Base-by-base conservation (phyloP, 2,113 vertebrate genomes). In the Raja brachyura region DNA sequence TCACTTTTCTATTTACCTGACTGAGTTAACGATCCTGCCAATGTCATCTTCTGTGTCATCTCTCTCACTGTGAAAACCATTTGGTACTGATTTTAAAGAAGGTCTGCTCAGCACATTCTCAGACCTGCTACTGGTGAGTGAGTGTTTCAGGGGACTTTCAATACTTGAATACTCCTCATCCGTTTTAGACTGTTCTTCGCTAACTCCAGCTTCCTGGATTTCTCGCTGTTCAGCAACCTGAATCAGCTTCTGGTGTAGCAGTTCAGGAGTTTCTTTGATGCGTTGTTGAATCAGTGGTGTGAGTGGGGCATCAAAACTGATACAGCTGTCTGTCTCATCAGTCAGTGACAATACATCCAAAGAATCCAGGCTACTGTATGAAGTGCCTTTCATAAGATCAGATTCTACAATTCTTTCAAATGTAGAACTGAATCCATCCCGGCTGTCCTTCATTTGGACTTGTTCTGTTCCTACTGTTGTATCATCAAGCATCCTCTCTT, bases 331-430 rank as follows among this genome's bases (percentile, higher is more conserved):
- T 1, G 98, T 98, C 96, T 99, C 98, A 0, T 99, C 98, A 0
- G 98, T 99, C 93, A 99, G 98, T 16, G 98, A 99, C 94, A 99
- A 96, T 94, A 98, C 98, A 0, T 99, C 98, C 94, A 99, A 95
- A 54, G 98, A 99, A 95, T 99, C 98, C 92, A 99, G 95, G 96
- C 98, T 99, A 96, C 98, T 99, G 95, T 99, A 99, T 95, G 98
- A 99, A 2, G 98, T 99, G 61, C 98, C 98, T 85, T 97, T 96
- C 94, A 99, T 97, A 94, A 99, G 96, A 54, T 99, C 98, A 0
- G 98, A 99, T 96, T 99, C 98, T 94, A 99, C 96, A 0, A 99
- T 99, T 95, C 98, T 98, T 96, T 99, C 98, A 5, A 99, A 99
- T 0, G 98, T 98, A 10, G 98, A 97, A 92, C 98, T 99, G 96